A percentile compares a stretch with the other conserved stretches of the same genome.
These are phyloP conservation scores for Hecatera dysodea DNA, from an alignment of 2,888 invertebrate genomes.

Conservation along the genomic window DNA sequence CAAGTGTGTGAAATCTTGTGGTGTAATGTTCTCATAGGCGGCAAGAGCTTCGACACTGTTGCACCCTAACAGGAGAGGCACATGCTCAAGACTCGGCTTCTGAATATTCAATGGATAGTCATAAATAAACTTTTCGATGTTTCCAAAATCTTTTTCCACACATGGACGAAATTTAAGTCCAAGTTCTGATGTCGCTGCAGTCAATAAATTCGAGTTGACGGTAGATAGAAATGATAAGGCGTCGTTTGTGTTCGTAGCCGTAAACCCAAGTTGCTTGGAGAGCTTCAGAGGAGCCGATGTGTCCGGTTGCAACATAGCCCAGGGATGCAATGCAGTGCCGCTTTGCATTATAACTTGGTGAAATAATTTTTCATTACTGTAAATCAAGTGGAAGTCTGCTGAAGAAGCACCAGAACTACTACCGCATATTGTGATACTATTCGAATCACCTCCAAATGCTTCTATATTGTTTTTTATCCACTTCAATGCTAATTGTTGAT, in stretches of 20 bases:
- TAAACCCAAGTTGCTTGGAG: constrained; percentile 70
- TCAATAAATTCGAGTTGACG: constrained; percentile 67
- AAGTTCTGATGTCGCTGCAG: constrained; percentile 65
- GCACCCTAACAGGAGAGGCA: constrained; percentile 69
- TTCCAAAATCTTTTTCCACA: constrained; percentile 71
- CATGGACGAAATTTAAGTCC: constrained; percentile 67
- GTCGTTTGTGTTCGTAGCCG: constrained; percentile 64
- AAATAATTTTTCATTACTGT: constrained; percentile 72
- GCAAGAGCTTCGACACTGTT: constrained; percentile 67
- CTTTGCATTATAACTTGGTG: constrained; percentile 76
- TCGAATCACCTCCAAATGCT: constrained; percentile 34
- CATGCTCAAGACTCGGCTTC: constrained; percentile 54
- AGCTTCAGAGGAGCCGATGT: constrained; percentile 66
- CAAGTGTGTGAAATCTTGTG: constrained; percentile 47
- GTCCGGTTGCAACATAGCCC: constrained; percentile 65
- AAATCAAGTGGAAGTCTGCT: constrained; percentile 73
- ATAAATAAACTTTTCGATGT: constrained; percentile 66
- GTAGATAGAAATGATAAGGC: constrained; percentile 73
- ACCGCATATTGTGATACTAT: constrained; percentile 77
- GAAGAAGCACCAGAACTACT: constrained; percentile 77
- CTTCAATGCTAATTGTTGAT: constrained; percentile 73
- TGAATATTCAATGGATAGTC: constrained; percentile 67
- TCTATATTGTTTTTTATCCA: constrained; percentile 69
- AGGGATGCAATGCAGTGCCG: constrained; percentile 66
- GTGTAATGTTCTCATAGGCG: constrained; percentile 36